These are phyloP conservation scores for Austrolebias charrua DNA, from an alignment of 2,797 vertebrate species.

Conservation along the genomic window DNA sequence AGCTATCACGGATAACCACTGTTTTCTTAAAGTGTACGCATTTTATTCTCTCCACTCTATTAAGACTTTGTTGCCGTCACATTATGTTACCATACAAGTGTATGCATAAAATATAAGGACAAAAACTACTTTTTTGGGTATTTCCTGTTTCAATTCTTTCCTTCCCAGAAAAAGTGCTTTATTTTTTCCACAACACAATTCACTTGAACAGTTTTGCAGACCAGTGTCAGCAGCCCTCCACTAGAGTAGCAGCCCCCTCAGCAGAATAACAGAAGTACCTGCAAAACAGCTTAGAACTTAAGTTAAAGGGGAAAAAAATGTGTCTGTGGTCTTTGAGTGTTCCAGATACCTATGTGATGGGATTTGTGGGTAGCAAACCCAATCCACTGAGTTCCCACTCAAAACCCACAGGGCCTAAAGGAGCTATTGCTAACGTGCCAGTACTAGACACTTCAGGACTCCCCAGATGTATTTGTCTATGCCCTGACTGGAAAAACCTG, in stretches of 20 bases:
- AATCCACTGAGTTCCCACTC: not conserved
- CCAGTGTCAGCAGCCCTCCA: not conserved
- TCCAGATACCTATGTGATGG: not conserved
- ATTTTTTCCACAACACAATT: not conserved
- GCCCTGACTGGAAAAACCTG: not conserved
- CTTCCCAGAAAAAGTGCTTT: not conserved
- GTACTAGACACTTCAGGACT: not conserved
- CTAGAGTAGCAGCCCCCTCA: not conserved
- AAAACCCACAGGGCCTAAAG: not conserved
- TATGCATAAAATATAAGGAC: not conserved
- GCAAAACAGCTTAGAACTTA: not conserved
- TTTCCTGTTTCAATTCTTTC: not conserved
- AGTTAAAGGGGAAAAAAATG: not conserved
- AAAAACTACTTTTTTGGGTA: not conserved
- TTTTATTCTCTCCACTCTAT: not conserved
- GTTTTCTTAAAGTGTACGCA: not conserved
- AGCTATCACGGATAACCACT: not conserved
- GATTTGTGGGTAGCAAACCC: not conserved
- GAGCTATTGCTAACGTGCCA: not conserved
- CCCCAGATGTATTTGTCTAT: not conserved
- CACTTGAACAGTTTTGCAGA: not conserved
- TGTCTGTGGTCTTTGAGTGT: not conserved
- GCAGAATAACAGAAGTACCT: not conserved
- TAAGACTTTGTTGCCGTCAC: not conserved
- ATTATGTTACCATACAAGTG: not conserved